These are phyloP conservation scores for Leptinotarsa tumamoca DNA, from an alignment of 2,888 invertebrate species.

Conservation along the genomic window DNA sequence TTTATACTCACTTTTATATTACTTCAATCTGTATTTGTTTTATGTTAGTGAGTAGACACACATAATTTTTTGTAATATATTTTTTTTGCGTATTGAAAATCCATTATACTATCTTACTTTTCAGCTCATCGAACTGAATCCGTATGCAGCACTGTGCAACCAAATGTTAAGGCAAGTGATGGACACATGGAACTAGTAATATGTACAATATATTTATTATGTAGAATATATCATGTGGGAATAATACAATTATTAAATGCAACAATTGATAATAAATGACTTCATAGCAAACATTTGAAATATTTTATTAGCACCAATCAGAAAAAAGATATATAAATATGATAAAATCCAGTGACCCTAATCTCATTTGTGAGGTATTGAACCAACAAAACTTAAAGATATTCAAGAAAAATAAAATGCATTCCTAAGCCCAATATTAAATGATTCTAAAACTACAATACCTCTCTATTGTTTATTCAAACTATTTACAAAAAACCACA, in stretches of 20 bases:
- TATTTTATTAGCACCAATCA: constrained; percentile 38
- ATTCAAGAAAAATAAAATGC: constrained; percentile 4
- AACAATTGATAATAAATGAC: no score
- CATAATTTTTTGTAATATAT: no score
- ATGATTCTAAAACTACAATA: constrained; percentile 10
- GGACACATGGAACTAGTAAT: constrained; percentile 60
- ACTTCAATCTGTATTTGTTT: no score
- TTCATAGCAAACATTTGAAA: constrained; percentile 1
- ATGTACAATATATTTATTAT: constrained; percentile 53
- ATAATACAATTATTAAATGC: neutral
- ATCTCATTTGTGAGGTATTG: constrained; percentile 24
- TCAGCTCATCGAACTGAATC: constrained; percentile 88
- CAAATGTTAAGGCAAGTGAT: constrained; percentile 90
- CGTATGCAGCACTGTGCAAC: constrained; percentile 95
- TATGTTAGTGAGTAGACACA: no score
- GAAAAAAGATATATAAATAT: constrained; percentile 22
- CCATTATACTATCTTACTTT: constrained; percentile 50
- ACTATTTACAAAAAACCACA: constrained; percentile 27
- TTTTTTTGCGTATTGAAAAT: no score
- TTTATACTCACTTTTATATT: no score
- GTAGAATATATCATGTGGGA: constrained; percentile 47
- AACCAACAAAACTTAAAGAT: constrained; percentile 11
- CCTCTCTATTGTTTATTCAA: constrained; percentile 20
- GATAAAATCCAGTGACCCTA: constrained; percentile 1
- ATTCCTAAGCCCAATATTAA: constrained; percentile 11